phyloP scores from a whole-genome alignment of 2,888 invertebrate genomes.

The Apodemia mormo region DNA sequence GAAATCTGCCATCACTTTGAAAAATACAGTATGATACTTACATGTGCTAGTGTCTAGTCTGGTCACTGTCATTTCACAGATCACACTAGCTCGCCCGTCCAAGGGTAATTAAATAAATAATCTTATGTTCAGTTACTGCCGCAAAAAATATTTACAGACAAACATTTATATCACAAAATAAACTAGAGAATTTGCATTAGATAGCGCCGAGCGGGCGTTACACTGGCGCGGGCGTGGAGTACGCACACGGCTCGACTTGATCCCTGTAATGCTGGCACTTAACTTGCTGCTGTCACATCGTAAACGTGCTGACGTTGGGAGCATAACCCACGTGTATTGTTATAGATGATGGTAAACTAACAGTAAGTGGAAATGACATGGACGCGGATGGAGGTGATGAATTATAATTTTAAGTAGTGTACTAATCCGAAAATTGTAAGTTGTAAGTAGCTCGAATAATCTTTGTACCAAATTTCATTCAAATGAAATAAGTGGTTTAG shows the following conservation, averaged over 20 bases:
- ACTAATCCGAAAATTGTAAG: too few species aligned
- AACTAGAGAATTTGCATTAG: neutral
- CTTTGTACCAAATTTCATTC: too few species aligned
- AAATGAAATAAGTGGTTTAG: too few species aligned
- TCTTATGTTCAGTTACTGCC: neutral
- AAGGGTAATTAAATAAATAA: neutral
- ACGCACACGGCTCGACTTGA: neutral
- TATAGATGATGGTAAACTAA: too few species aligned
- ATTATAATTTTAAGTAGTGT: too few species aligned
- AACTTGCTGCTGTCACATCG: neutral
- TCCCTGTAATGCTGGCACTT: neutral
- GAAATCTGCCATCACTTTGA: too few species aligned
- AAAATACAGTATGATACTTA: neutral
- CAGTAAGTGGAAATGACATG: too few species aligned
- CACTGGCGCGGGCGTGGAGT: neutral
- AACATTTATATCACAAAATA: neutral
- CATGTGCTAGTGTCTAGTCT: neutral
- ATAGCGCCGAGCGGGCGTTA: neutral
- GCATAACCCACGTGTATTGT: too few species aligned
- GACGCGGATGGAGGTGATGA: too few species aligned
- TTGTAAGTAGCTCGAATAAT: too few species aligned
- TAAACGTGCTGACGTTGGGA: neutral
- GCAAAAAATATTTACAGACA: conserved; percentile 1
- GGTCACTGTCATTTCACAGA: neutral
- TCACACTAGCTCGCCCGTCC: neutral